Evolutionary conservation across 2,797 vertebrate species (phyloP), one percentile per base, ranked within the genome.

Genomic region (Odontamblyopus lacepedii): DNA sequence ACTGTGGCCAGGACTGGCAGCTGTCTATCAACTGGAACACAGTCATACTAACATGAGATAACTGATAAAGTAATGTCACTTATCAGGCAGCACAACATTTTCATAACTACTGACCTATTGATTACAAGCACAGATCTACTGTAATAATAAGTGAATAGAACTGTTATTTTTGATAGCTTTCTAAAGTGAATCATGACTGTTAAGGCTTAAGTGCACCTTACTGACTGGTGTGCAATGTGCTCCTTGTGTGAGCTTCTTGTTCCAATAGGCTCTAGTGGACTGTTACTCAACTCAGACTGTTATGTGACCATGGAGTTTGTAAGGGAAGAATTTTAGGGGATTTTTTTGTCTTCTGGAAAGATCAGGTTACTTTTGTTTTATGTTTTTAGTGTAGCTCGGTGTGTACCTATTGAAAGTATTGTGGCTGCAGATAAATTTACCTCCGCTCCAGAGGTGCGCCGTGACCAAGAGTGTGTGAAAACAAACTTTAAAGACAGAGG

Each of bases 211-310:
- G 67, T 78, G 80, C 91, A 89, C 87, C 88, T 91, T 83, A 74
- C 80, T 76, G 8, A 85, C 50, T 2, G 74, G 71, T 76, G 75
- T 81, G 70, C 77, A 80, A 84, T 67, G 74, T 74, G 72, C 75
- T 83, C 85, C 64, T 85, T 78, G 55, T 77, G 67, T n/a, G 77
- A 89, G 88, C 72, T 70, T 84, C 69, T 67, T 73, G 41, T 80
- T 79, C 83, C 71, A 80, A 76, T 87, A 85, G 86, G 86, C 81
- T 85, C 86, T 75, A 84, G 77, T 81, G 84, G 93, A 94, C 93
- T 95, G 93, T 95, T 94, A 84, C 87, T 62, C 80, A 78, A 76
- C 80, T 81, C 73, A 91, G 92, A 95, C 93, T 94, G 92, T 94
- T 94, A 93, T 70, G 61, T 87, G 81, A 80, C 72, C 82, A 80